phyloP scores from a whole-genome alignment of 2,888 invertebrate genomes.

The Eupithecia dodoneata region DNA sequence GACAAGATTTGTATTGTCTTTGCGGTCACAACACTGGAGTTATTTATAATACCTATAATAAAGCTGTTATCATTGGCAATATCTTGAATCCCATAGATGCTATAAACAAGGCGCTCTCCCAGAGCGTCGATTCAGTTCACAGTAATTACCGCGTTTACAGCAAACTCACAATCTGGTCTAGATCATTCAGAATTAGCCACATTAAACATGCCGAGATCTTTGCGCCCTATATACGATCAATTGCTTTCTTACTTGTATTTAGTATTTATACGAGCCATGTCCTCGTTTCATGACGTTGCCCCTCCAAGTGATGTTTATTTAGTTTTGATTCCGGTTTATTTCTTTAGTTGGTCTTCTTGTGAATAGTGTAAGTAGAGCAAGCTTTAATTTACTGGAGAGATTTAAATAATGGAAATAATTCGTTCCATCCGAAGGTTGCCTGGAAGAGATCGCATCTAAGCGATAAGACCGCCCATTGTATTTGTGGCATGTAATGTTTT shows the following conservation, averaged over 20 bases:
- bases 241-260: constrained; percentile 48
- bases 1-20: background rate
- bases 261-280: constrained; percentile 30
- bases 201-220: constrained; percentile 57
- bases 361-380: background rate
- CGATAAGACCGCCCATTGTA: too few relatives aligned
- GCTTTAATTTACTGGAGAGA: background rate
- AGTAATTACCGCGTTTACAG: constrained; percentile 52
- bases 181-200: constrained; percentile 52
- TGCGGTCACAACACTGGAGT: background rate
- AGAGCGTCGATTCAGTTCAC: constrained; percentile 37
- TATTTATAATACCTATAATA: background rate
- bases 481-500: too few relatives aligned
- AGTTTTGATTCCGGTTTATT: constrained; percentile 30
- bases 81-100: constrained; percentile 10
- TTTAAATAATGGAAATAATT: too few relatives aligned
- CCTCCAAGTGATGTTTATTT: constrained; percentile 47
- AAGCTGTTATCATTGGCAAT: constrained; percentile 12
- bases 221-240: constrained; percentile 63
- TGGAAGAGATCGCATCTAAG: too few relatives aligned
- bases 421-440: too few relatives aligned
- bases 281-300: constrained; percentile 56
- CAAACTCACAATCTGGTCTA: constrained; percentile 48
- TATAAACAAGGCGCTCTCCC: constrained; percentile 32
- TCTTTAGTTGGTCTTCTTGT: constrained; percentile 13